Percentiles rank a stretch among this genome's conserved stretches.
These are phyloP conservation scores for Platysternon megacephalum DNA, from an alignment of 2,113 vertebrate genomes.

Conservation along the genomic window DNA sequence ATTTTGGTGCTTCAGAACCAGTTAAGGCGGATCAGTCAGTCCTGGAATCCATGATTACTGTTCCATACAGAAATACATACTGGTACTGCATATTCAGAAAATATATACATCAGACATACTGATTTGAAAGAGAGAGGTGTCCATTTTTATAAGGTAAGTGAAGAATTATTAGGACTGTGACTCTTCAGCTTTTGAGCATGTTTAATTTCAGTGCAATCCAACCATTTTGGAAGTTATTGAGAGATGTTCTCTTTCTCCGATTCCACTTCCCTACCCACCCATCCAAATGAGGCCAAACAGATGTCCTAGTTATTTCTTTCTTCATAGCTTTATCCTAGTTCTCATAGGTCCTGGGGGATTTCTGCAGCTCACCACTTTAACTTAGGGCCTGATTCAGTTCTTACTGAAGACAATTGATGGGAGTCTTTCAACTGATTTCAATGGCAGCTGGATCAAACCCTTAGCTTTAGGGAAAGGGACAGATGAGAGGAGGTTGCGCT, in stretches of 20 bases:
- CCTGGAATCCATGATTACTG: not conserved
- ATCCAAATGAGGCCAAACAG: not conserved
- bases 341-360: accelerated
- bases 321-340: not conserved
- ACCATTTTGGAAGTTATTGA: not conserved
- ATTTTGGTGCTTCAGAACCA: not conserved
- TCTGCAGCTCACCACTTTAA: not conserved
- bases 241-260: not conserved
- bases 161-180: not conserved
- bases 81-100: not conserved
- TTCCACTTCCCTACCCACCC: too few relatives aligned
- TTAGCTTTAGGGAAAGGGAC: not conserved
- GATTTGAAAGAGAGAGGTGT: not conserved
- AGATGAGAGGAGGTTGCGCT: not conserved
- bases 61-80: not conserved
- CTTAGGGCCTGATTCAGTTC: not conserved
- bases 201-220: not conserved
- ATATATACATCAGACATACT: not conserved
- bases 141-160: not conserved
- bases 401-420: not conserved
- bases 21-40: not conserved
- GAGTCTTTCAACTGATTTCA: not conserved
- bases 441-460: not conserved
- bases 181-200: not conserved
- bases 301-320: accelerated